Base-by-base conservation (phyloP, 2,888 invertebrate genomes). In the Trypoxylon attenuatum region DNA sequence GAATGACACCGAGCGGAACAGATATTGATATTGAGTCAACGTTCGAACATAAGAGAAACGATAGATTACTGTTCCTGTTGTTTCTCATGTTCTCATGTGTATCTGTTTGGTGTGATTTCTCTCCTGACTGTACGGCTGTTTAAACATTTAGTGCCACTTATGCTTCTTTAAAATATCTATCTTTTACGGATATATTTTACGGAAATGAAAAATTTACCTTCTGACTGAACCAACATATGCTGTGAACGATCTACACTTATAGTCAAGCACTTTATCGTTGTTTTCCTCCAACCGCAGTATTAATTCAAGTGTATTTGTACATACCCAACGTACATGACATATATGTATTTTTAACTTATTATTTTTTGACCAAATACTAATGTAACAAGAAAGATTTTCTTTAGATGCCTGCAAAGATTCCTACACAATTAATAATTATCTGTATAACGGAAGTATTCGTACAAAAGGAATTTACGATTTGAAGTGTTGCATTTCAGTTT, bases 281-380 rank as follows among this genome's bases (percentile, higher is more conserved):
- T 55, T 25, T 41, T 62, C 65, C 65, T 62, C 65, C 59, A 66
- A n/a, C n/a, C 51, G 56, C 71, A 71, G 71, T 71, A 71, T 71
- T 71, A 71, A 62, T 56, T 58, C 57, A 67, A 68, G 52, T 55
- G 62, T 62, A 55, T 39, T 66, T 71, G 65, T 71, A 70, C 18
- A 64, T 70, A 69, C 41, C 53, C 51, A 16, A 57, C 16, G 22
- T 57, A 29, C 63, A 64, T 55, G 42, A 53, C 52, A 60, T 22
- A n/a, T n/a, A 45, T 53, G 56, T 68, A 68, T 50, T 45, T 23
- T 65, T 68, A 56, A 65, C 59, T 65, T 65, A 65, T 68, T 65
- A 51, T 64, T 64, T 51, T 25, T 57, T 16, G 60, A 68, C 68
- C 68, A 68, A 68, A 68, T 68, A 57, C 57, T 57, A 65, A 66